Percentiles rank a stretch among this genome's conserved stretches.
These are phyloP conservation scores for Solenopsis invicta DNA, from an alignment of 1,140 invertebrate species.

Conservation along the genomic window DNA sequence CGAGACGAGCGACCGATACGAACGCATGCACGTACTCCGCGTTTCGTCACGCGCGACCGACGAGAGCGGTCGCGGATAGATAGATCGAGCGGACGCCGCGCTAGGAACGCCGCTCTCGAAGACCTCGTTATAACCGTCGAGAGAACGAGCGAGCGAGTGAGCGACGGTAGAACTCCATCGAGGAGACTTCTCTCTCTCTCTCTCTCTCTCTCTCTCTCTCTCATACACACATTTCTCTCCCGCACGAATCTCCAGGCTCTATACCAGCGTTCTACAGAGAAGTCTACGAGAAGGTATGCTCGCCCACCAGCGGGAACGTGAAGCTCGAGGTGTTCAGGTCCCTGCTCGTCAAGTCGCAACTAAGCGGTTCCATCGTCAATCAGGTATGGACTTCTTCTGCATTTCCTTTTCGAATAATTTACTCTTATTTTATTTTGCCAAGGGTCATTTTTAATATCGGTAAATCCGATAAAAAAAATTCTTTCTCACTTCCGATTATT, in stretches of 20 bases:
- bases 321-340: conserved; percentile 89
- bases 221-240: conserved; percentile 35
- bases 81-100: conserved; percentile 11
- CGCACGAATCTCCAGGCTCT: conserved; percentile 85
- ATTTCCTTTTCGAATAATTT: neutral
- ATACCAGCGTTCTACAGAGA: conserved; percentile 90
- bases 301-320: conserved; percentile 88
- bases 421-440: neutral
- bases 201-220: neutral
- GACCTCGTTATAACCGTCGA: conserved; percentile 34
- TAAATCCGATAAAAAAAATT: neutral
- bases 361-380: conserved; percentile 88
- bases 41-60: conserved; percentile 46
- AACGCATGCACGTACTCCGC: neutral
- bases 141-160: neutral
- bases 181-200: neutral
- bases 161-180: neutral
- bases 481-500: neutral
- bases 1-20: conserved; percentile 20
- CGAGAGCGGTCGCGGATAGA: conserved; percentile 32
- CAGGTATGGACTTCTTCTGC: conserved; percentile 83
- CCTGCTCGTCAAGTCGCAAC: conserved; percentile 89
- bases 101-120: conserved; percentile 43
- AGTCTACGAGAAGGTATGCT: conserved; percentile 89
- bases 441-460: neutral